Conservation (phyloP, 2,113 vertebrate species). For the Pyrgilauda ruficollis region DNA sequence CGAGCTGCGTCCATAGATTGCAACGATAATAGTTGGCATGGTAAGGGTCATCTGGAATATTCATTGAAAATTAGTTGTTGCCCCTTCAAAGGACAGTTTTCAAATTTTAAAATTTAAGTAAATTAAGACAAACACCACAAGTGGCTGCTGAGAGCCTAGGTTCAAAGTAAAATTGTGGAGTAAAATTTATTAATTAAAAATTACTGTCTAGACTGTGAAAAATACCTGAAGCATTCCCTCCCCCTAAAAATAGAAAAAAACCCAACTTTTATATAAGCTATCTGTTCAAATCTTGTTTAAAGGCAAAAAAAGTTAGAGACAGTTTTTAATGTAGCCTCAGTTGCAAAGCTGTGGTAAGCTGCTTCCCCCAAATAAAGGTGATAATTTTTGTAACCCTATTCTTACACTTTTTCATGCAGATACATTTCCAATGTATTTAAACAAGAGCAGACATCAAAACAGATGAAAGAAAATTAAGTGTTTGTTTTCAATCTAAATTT, state of each 20-base stretch:
- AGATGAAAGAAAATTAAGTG: background rate
- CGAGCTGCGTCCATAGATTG: background rate
- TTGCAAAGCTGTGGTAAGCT: background rate
- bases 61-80: background rate
- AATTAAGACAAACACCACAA: background rate
- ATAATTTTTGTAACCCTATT: background rate
- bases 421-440: background rate
- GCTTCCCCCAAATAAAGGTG: background rate
- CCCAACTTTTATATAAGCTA: background rate
- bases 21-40: background rate
- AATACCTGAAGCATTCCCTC: background rate
- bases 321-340: background rate
- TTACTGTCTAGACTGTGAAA: background rate
- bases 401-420: background rate
- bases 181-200: background rate
- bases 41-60: background rate
- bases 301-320: background rate
- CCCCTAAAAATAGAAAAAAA: background rate
- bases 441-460: background rate
- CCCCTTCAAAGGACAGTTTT: background rate
- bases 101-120: slow-evolving; percentile 17
- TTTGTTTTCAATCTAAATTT: background rate
- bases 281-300: background rate
- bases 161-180: background rate
- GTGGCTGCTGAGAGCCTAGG: background rate